These are phyloP conservation scores for Idris sp. DNA, from an alignment of 1,140 invertebrate genomes.

Conservation along the genomic window DNA sequence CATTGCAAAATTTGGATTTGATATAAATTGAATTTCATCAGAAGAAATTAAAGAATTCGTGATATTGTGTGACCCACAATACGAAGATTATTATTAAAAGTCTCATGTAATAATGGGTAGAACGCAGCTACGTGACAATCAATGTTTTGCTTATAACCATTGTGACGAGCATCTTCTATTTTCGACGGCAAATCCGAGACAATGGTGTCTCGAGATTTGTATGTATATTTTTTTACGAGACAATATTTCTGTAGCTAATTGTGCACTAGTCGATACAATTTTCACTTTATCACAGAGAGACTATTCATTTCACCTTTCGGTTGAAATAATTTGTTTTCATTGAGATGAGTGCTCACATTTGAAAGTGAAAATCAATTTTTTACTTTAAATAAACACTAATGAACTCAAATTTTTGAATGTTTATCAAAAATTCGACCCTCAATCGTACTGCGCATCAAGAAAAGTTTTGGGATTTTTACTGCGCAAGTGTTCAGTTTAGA, in stretches of 20 bases:
- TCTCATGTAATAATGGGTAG: constrained; percentile 20
- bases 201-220: constrained; percentile 7
- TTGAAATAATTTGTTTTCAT: neutral
- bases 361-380: neutral
- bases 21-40: constrained; percentile 1
- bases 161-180: constrained; percentile 37
- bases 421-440: too few species aligned
- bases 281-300: constrained; percentile 39
- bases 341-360: neutral
- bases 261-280: constrained; percentile 27
- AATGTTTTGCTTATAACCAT: constrained; percentile 47
- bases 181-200: constrained; percentile 22
- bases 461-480: too few species aligned
- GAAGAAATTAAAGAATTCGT: constrained; percentile 27
- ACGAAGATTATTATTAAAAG: constrained; percentile 36
- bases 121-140: constrained; percentile 41
- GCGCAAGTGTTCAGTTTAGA: too few species aligned
- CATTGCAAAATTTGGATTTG: too few species aligned
- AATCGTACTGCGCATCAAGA: neutral
- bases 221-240: constrained; percentile 36
- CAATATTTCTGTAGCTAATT: constrained; percentile 21
- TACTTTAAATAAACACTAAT: too few species aligned
- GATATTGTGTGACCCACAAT: constrained; percentile 34
- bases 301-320: constrained; percentile 14
- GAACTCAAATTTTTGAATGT: too few species aligned